phyloP scores from a whole-genome alignment of 2,113 vertebrate species.

The Mus spicilegus region DNA sequence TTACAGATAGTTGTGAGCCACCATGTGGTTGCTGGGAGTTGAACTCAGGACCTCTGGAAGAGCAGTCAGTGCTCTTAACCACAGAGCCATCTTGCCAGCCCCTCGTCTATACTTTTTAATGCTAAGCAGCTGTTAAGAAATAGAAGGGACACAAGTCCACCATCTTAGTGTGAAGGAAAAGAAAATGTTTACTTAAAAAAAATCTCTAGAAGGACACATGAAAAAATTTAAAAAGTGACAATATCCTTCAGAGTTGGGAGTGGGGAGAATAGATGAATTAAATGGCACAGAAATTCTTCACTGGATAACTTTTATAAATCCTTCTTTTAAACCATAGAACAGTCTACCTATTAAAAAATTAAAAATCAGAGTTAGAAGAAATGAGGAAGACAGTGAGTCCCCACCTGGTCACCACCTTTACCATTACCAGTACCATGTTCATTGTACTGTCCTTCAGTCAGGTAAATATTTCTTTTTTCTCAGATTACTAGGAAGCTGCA shows the following conservation, averaged over 20 bases:
- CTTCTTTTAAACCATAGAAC: background rate
- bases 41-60: no score
- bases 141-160: background rate
- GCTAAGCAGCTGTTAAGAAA: constrained; percentile 18
- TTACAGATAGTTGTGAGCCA: no score
- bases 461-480: background rate
- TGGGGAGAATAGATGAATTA: background rate
- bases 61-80: no score
- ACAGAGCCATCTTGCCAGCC: no score
- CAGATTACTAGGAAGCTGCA: background rate
- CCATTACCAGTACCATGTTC: background rate
- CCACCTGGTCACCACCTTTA: background rate
- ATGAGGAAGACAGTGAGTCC: background rate
- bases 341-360: constrained; percentile 42
- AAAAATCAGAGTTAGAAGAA: background rate
- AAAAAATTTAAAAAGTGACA: background rate
- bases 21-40: no score
- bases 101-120: background rate
- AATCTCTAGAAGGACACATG: background rate
- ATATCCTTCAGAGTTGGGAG: background rate
- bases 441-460: background rate
- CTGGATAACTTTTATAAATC: constrained; percentile 6
- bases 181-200: constrained; percentile 10
- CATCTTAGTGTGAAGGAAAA: background rate
- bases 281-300: background rate